phyloP scores from a whole-genome alignment of 1,140 invertebrate species.

The Sycophila sp. region DNA sequence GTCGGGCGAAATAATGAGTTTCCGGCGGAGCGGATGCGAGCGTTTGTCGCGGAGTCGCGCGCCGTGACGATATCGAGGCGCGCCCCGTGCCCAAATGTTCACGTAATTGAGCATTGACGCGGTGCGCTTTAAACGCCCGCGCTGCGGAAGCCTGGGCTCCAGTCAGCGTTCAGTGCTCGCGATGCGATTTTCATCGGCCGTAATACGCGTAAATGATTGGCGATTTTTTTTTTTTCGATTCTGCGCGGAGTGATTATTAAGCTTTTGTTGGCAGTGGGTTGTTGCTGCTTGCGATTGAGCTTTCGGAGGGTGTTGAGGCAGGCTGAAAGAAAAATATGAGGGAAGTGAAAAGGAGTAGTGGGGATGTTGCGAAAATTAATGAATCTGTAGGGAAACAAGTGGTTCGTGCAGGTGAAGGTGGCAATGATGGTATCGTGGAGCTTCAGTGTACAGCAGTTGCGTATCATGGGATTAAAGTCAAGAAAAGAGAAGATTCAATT shows the following conservation, averaged over 20 bases:
- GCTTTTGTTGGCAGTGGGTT: too few relatives aligned
- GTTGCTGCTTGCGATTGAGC: too few relatives aligned
- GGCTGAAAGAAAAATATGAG: too few relatives aligned
- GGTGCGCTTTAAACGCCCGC: background rate
- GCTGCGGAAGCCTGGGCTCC: constrained; percentile 3
- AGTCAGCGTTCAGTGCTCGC: constrained; percentile 7
- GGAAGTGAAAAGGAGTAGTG: too few relatives aligned
- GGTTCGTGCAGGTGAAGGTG: too few relatives aligned
- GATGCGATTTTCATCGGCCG: background rate
- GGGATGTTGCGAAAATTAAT: too few relatives aligned
- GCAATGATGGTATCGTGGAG: too few relatives aligned
- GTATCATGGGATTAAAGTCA: constrained; percentile 10
- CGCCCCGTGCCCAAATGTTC: constrained; percentile 28
- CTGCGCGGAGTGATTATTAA: too few relatives aligned
- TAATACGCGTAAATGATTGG: too few relatives aligned
- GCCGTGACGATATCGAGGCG: constrained; percentile 3
- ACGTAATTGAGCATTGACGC: constrained; percentile 25
- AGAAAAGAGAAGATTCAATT: constrained; percentile 23
- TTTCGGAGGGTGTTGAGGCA: too few relatives aligned
- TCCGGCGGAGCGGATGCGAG: background rate
- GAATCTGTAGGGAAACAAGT: too few relatives aligned
- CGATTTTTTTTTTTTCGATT: too few relatives aligned
- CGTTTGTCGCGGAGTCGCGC: background rate
- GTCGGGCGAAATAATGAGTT: background rate
- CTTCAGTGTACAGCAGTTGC: background rate